Evolutionary conservation across 92 coral and sea anemone species (phyloP).

Genomic region (Epizoanthus ramosus): DNA sequence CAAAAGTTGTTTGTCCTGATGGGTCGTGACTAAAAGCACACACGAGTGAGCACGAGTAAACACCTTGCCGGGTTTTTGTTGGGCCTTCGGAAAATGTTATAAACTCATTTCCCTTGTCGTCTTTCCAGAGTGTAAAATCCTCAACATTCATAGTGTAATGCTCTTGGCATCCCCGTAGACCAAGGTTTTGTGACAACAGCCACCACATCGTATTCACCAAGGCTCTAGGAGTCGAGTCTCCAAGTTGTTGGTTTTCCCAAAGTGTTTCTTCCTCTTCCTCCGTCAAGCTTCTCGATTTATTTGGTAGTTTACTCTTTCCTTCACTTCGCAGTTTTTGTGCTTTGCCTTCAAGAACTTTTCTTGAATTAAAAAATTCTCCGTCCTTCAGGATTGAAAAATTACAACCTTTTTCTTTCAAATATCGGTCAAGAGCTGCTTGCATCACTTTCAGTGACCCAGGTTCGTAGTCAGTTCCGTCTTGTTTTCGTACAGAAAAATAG

Average conservation of each 20-base stretch:
- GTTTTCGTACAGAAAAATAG: no score
- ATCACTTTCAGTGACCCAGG: no score
- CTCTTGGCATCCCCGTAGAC: constrained; percentile 45
- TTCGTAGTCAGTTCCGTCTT: no score
- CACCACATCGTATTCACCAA: constrained; percentile 45
- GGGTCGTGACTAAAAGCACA: no score
- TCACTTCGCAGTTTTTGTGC: constrained; percentile 1
- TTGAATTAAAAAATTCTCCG: neutral
- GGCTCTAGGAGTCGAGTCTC: constrained; percentile 24
- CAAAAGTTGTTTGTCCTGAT: no score
- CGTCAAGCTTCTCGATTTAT: constrained; percentile 13
- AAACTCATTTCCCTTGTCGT: constrained; percentile 20
- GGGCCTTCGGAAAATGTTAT: constrained; percentile 39
- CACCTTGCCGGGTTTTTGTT: constrained; percentile 59
- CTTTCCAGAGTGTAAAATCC: constrained; percentile 34
- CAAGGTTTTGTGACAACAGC: constrained; percentile 42
- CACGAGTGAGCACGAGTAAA: no score
- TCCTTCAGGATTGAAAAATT: neutral
- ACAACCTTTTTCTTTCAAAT: neutral
- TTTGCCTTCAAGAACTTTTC: constrained; percentile 23
- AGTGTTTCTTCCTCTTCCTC: constrained; percentile 13
- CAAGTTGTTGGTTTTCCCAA: constrained; percentile 26
- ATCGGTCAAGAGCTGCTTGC: neutral
- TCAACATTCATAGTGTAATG: constrained; percentile 49
- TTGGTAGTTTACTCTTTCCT: neutral